Percentiles rank a stretch among this genome's conserved stretches.
These are phyloP conservation scores for Gymnopithys bicolor DNA, from an alignment of 2,797 vertebrate species.

Conservation along the genomic window DNA sequence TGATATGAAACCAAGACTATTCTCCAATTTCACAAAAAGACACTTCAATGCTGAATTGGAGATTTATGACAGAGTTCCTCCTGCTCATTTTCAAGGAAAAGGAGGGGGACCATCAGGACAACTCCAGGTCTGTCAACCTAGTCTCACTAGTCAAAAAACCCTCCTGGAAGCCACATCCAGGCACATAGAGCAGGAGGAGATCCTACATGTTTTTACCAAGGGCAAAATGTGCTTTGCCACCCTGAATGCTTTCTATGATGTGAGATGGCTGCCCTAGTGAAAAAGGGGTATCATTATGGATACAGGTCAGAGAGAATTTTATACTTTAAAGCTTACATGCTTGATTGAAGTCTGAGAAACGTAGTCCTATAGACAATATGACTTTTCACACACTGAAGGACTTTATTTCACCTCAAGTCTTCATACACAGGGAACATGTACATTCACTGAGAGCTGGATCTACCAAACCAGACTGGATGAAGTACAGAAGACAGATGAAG, in stretches of 20 bases:
- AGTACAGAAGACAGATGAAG: neutral
- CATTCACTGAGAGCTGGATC: neutral
- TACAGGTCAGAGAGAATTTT: neutral
- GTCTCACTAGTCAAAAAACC: neutral
- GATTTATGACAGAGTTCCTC: neutral
- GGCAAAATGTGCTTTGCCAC: neutral
- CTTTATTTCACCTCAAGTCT: neutral
- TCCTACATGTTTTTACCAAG: neutral
- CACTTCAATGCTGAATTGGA: neutral
- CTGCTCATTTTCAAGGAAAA: neutral
- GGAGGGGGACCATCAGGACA: neutral
- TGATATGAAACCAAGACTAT: neutral
- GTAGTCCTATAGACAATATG: neutral
- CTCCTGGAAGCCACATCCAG: neutral
- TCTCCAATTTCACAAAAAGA: neutral
- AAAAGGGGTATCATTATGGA: neutral
- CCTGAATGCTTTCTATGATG: neutral
- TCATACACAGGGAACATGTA: neutral
- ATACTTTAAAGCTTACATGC: neutral
- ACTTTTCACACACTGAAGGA: neutral
- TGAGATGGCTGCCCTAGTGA: neutral
- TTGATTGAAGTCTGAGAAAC: neutral
- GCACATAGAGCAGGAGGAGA: neutral
- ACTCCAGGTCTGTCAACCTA: neutral
- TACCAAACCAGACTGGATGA: neutral